Evolutionary conservation across 1,140 invertebrate species (phyloP), one percentile per base, ranked within the genome.

Genomic region (Sminthurinus signatus): DNA sequence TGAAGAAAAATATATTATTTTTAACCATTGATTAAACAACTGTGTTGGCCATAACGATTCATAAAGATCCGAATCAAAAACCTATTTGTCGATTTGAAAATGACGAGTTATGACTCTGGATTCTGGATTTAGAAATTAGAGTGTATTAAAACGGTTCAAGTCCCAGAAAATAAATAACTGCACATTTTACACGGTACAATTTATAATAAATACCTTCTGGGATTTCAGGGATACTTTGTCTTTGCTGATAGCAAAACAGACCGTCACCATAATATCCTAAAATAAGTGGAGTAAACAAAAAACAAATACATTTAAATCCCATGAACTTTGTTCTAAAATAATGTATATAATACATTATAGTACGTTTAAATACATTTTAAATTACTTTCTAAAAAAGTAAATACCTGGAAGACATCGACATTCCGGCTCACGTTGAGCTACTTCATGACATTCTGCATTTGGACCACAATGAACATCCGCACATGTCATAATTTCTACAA

Each of bases 231-330:
- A 55, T 55, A 27, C 27, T 21, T 0, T 62, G 65, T 3, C 57
- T 62, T 15, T 48, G 56, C n/a, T 64, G 48, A 48, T 64, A 69
- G 68, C 82, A 83, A 44, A 76, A 74, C n/a, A 79, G 74, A 4
- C 84, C 83, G 57, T 85, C 81, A 23, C 83, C 83, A 32, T 79
- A 73, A 68, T 78, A 87, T 15, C 32, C n/a, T n/a, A n/a, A n/a
- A n/a, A n/a, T n/a, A n/a, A n/a, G n/a, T n/a, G n/a, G n/a, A n/a
- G n/a, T n/a, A n/a, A n/a, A n/a, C n/a, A n/a, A n/a, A n/a, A n/a
- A n/a, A n/a, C n/a, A n/a, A n/a, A n/a, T n/a, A n/a, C n/a, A n/a
- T n/a, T n/a, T n/a, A n/a, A n/a, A n/a, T n/a, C n/a, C n/a, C n/a
- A n/a, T n/a, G n/a, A n/a, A n/a, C n/a, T n/a, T n/a, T n/a, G n/a